Conservation (phyloP, 2,888 invertebrate genomes). For the Phyllotreta cruciferae region DNA sequence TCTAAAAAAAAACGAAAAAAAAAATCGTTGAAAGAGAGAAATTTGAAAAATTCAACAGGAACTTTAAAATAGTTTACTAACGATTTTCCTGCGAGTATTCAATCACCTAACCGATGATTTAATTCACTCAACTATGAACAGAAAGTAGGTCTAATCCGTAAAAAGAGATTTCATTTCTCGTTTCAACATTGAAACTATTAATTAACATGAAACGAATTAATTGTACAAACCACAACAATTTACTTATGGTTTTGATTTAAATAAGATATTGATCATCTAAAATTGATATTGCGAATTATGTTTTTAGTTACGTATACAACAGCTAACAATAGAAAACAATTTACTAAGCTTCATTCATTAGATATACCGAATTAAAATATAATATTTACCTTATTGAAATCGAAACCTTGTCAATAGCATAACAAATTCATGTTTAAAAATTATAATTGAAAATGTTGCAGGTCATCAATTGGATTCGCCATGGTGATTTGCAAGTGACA, state of each 20-base stretch:
- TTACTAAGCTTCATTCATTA: too few relatives aligned
- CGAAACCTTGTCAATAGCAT: not conserved
- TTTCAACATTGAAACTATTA: slow-evolving; percentile 6
- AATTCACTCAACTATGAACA: not conserved
- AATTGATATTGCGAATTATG: too few relatives aligned
- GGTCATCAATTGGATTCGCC: slow-evolving; percentile 83
- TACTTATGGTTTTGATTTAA: slow-evolving; percentile 3
- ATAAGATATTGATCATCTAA: too few relatives aligned
- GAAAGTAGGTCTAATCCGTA: slow-evolving; percentile 13
- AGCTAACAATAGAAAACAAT: too few relatives aligned
- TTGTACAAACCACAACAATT: not conserved
- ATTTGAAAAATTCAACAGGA: not conserved
- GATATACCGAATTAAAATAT: too few relatives aligned
- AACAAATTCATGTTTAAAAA: not conserved
- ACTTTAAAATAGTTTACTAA: not conserved
- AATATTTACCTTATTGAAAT: too few relatives aligned
- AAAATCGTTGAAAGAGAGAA: not conserved
- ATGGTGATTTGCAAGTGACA: slow-evolving; percentile 88
- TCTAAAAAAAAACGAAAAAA: not conserved
- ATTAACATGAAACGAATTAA: slow-evolving; percentile 2
- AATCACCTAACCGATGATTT: not conserved
- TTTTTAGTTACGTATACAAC: too few relatives aligned
- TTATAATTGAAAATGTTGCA: slow-evolving; percentile 10
- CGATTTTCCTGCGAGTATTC: not conserved
- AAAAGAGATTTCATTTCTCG: not conserved